Percentiles rank a stretch among this genome's conserved stretches.
Evolutionary conservation across 1,140 invertebrate genomes (phyloP).

Genomic region (Vanessa atalanta): DNA sequence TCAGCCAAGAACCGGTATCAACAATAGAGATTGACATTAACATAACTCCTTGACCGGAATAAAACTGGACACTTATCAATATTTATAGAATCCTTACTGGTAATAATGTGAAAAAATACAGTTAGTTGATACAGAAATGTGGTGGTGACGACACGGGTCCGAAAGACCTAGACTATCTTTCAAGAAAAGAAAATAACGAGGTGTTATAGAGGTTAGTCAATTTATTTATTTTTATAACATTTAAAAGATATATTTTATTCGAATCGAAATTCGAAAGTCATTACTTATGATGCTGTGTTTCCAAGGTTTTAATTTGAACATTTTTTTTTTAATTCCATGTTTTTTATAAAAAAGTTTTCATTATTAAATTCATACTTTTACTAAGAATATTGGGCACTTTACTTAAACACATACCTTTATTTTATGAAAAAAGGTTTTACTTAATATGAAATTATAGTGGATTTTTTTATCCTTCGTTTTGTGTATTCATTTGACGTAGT

Average conservation of each 20-base stretch:
- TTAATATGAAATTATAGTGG: too few relatives aligned
- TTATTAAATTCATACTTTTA: too few relatives aligned
- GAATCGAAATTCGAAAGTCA: background rate
- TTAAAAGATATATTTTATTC: background rate
- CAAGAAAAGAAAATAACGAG: background rate
- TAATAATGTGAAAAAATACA: conserved; percentile 46
- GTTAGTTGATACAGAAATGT: conserved; percentile 63
- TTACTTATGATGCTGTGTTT: background rate
- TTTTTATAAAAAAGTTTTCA: too few relatives aligned
- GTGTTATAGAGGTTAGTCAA: conserved; percentile 12
- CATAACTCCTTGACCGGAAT: conserved; percentile 78
- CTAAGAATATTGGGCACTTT: too few relatives aligned
- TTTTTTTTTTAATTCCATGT: too few relatives aligned
- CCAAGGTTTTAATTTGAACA: background rate
- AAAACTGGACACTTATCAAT: conserved; percentile 73
- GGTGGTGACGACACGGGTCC: conserved; percentile 41
- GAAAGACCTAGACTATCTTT: background rate
- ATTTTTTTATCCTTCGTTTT: too few relatives aligned
- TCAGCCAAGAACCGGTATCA: conserved; percentile 62
- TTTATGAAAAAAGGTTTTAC: too few relatives aligned
- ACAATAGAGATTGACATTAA: conserved; percentile 70
- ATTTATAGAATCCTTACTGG: conserved; percentile 64
- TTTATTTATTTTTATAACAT: background rate
- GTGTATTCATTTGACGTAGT: too few relatives aligned
- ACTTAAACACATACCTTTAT: too few relatives aligned